Base-by-base conservation (phyloP, 2,888 invertebrate genomes). In the Tenthredo amoena region DNA sequence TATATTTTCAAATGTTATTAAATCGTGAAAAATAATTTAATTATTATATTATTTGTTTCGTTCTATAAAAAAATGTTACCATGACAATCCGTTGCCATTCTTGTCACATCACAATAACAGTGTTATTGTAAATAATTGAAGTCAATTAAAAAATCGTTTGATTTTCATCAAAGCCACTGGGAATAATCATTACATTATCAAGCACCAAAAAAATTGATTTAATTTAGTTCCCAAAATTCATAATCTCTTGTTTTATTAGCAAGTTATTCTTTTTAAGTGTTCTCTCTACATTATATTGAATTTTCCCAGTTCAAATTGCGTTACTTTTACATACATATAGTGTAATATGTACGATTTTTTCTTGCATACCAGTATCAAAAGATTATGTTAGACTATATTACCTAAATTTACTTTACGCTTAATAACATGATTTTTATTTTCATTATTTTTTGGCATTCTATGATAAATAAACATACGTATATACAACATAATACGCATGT, bases 1-100 rank as follows among this genome's bases (percentile, higher is more conserved):
- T 31, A 77, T 77, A 31, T 77, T 50, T 50, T 31, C 6, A 55
- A n/a, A 18, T 31, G n/a, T 55, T 77, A n/a, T 77, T 34, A 6
- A 26, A 76, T 21, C 37, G 10, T 76, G 12, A 43, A 47, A n/a
- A n/a, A n/a, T n/a, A 7, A 47, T 37, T 47, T 71, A 9, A 9
- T 37, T 74, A 74, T 74, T n/a, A n/a, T 50, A 34, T 77, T 77
- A 15, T 77, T 77, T 31, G 31, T 77, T 50, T 34, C 15, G 50
- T 31, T 34, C 21, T 37, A 18, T 55, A 55, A 55, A 55, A 55
- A n/a, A 81, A 81, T 62, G 81, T 81, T 81, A 81, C 62, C 81
- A 81, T 81, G 81, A 81, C 81, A 62, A 62, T 81, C 18, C 62
- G 18, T 62, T 40, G 62, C 81, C 58, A 79, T 58, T 58, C 40